Evolutionary conservation across 2,113 vertebrate genomes (phyloP).

Genomic region (Syngnathoides biaculeatus): DNA sequence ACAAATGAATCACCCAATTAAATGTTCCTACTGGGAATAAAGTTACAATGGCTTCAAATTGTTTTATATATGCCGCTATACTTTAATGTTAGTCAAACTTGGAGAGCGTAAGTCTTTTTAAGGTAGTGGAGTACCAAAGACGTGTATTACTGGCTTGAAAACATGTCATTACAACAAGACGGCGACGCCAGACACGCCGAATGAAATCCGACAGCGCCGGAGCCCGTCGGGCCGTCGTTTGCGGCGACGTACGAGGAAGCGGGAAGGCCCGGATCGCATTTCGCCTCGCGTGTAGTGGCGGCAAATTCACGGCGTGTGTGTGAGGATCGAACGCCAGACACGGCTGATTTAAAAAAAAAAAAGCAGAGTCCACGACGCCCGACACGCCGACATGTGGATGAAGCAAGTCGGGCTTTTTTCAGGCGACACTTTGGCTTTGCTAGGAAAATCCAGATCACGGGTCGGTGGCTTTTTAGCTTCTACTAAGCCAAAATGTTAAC

Average conservation of each 20-base stretch:
- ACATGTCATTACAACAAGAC: background rate
- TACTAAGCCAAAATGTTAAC: background rate
- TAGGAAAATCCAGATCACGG: background rate
- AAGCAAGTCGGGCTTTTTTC: constrained; percentile 8
- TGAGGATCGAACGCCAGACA: constrained; percentile 33
- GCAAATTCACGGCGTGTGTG: constrained; percentile 19
- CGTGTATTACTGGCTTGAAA: background rate
- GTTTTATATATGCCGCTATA: no score
- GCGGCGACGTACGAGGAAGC: background rate
- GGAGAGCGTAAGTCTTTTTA: background rate
- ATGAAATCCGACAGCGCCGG: constrained; percentile 48
- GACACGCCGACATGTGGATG: background rate
- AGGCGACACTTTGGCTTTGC: background rate
- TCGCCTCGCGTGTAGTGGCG: constrained; percentile 11
- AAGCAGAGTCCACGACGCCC: constrained; percentile 6
- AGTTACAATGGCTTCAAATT: no score
- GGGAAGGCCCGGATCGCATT: constrained; percentile 1
- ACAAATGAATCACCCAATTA: background rate
- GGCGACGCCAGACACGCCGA: constrained; percentile 8
- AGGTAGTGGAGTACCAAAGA: background rate
- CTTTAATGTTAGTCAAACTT: no score
- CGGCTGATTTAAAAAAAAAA: constrained; percentile 8
- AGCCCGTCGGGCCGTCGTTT: constrained; percentile 9
- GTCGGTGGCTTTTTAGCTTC: background rate
- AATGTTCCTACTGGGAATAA: no score